Evolutionary conservation across 2,797 vertebrate genomes (phyloP).

Genomic region (Garrulus glandarius): DNA sequence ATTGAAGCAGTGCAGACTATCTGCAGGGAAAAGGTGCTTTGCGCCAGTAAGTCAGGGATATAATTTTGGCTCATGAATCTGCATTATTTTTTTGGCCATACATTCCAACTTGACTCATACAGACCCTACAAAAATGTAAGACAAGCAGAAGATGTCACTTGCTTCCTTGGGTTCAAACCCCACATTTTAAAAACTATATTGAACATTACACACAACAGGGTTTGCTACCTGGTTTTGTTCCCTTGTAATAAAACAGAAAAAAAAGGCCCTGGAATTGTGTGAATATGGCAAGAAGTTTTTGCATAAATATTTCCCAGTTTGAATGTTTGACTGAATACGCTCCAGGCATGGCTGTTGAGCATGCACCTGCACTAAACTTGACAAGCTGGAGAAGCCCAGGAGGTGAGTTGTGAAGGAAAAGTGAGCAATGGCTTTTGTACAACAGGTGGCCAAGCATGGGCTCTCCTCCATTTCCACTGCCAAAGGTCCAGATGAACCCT

Average conservation of each 20-base stretch:
- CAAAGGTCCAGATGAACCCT: background rate
- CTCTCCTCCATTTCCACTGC: background rate
- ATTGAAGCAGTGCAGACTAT: background rate
- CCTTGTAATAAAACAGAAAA: background rate
- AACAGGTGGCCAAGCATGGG: accelerated
- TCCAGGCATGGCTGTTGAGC: background rate
- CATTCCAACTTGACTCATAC: background rate
- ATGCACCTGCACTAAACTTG: background rate
- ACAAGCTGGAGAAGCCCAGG: background rate
- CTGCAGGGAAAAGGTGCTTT: background rate
- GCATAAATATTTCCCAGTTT: background rate
- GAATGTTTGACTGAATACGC: background rate
- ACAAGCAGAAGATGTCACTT: background rate
- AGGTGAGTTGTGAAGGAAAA: background rate
- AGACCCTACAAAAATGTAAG: background rate
- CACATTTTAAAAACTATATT: background rate
- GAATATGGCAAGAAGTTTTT: background rate
- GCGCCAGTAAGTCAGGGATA: background rate
- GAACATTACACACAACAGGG: background rate
- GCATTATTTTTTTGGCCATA: background rate
- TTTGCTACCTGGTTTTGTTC: background rate
- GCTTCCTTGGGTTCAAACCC: background rate
- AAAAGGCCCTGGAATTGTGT: background rate
- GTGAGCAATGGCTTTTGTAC: background rate
- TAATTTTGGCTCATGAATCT: background rate